Conservation (phyloP, 1,140 invertebrate species). For the Cherax destructor region DNA sequence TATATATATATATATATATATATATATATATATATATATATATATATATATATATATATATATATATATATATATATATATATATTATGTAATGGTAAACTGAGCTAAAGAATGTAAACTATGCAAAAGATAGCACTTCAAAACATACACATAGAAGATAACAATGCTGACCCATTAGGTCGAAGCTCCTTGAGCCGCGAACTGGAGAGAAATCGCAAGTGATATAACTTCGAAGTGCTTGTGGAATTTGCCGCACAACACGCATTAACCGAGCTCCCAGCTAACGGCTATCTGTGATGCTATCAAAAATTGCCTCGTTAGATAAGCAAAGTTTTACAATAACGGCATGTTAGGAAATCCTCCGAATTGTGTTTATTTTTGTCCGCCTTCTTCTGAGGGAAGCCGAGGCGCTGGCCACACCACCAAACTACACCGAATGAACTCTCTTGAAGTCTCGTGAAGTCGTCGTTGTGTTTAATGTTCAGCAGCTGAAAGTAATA, state of each 20-base stretch:
- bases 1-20: constrained; percentile 3
- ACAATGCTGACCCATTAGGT: no score
- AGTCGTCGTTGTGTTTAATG: no score
- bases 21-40: constrained; percentile 1
- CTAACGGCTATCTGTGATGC: not conserved
- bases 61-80: constrained; percentile 8
- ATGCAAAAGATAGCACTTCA: no score
- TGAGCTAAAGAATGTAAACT: no score
- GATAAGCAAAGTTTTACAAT: not conserved
- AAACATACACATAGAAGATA: no score
- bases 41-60: constrained; percentile 12
- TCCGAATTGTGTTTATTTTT: not conserved
- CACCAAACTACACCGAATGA: no score
- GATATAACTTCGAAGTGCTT: not conserved
- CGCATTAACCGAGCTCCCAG: no score
- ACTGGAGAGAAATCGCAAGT: not conserved
- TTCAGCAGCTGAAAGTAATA: not conserved
- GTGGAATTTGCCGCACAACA: not conserved
- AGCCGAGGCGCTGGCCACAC: no score
- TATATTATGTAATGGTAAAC: not conserved
- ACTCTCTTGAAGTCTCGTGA: no score
- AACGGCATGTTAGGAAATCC: not conserved
- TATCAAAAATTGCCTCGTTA: not conserved
- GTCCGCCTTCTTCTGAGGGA: not conserved
- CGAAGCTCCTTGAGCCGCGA: no score